phyloP scores from a whole-genome alignment of 2,113 vertebrate genomes.

The Willisornis vidua region DNA sequence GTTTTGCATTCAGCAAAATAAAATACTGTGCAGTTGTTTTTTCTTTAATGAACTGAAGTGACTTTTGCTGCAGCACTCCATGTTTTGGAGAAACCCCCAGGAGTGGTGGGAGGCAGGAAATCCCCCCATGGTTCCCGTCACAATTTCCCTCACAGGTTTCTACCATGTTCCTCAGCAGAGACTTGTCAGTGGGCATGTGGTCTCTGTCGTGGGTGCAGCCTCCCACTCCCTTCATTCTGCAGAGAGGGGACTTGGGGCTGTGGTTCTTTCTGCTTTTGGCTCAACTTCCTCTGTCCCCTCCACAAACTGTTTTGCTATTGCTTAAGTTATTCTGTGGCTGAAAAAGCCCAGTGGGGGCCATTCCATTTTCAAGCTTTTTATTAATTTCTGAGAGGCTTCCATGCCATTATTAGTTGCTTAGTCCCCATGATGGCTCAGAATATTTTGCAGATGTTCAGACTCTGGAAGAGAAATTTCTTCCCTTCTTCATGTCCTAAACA shows the following conservation, averaged over 20 bases:
- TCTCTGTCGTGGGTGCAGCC: not conserved
- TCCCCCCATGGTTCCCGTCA: constrained; percentile 47
- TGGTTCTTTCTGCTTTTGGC: not conserved
- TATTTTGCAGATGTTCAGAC: not conserved
- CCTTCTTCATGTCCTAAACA: not conserved
- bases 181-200: not conserved
- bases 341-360: not conserved
- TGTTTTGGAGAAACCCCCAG: constrained; percentile 10
- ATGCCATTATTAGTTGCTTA: not conserved
- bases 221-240: not conserved
- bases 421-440: not conserved
- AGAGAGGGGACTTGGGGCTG: not conserved
- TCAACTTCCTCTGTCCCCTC: constrained; percentile 25
- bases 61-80: not conserved
- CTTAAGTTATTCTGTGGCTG: not conserved
- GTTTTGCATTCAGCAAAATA: not conserved
- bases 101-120: constrained; percentile 48
- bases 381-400: not conserved
- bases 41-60: not conserved
- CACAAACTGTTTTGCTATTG: not conserved
- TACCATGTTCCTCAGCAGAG: constrained; percentile 14
- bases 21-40: not conserved
- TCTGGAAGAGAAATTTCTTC: not conserved
- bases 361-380: not conserved
- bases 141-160: constrained; percentile 1